Percentiles rank a stretch among this genome's conserved stretches.
Evolutionary conservation across 2,113 vertebrate genomes (phyloP).

Genomic region (Zeus faber): DNA sequence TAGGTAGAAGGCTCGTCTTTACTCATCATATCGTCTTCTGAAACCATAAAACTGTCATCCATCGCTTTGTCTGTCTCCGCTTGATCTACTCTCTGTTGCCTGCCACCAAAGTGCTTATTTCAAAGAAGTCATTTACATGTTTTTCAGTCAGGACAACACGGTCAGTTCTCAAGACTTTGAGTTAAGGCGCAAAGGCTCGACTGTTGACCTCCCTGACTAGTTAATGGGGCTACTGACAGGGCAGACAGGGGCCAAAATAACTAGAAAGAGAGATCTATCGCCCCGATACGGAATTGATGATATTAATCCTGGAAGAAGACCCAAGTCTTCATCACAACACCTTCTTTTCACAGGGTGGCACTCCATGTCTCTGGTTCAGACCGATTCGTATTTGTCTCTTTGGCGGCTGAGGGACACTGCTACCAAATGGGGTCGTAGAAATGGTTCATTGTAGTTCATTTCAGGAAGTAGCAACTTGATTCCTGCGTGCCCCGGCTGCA

Average conservation of each 20-base stretch:
- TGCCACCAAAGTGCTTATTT: conserved; percentile 26
- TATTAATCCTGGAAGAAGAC: conserved; percentile 28
- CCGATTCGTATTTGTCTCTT: conserved; percentile 6
- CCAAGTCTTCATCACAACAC: conserved; percentile 27
- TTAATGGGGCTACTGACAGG: neutral
- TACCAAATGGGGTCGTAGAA: neutral
- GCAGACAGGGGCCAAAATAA: neutral
- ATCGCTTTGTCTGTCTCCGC: too few relatives aligned
- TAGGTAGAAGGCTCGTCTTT: too few relatives aligned
- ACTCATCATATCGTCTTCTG: too few relatives aligned
- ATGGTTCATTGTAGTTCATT: neutral
- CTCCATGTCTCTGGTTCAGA: neutral
- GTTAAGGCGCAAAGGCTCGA: conserved; percentile 17
- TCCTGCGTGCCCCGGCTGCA: conserved; percentile 12
- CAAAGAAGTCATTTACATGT: too few relatives aligned
- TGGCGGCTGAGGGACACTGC: conserved; percentile 7
- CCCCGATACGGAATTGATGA: conserved; percentile 14
- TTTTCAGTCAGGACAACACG: conserved; percentile 25
- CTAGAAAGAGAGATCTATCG: conserved; percentile 19
- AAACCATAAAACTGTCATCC: too few relatives aligned
- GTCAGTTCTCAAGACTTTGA: conserved; percentile 17
- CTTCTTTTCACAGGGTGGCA: too few relatives aligned
- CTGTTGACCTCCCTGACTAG: conserved; percentile 2
- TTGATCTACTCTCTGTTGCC: too few relatives aligned
- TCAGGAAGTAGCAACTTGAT: conserved; percentile 10